Evolutionary conservation across 2,113 vertebrate genomes (phyloP), one percentile per base, ranked within the genome.

Genomic region (Ciconia boyciana): DNA sequence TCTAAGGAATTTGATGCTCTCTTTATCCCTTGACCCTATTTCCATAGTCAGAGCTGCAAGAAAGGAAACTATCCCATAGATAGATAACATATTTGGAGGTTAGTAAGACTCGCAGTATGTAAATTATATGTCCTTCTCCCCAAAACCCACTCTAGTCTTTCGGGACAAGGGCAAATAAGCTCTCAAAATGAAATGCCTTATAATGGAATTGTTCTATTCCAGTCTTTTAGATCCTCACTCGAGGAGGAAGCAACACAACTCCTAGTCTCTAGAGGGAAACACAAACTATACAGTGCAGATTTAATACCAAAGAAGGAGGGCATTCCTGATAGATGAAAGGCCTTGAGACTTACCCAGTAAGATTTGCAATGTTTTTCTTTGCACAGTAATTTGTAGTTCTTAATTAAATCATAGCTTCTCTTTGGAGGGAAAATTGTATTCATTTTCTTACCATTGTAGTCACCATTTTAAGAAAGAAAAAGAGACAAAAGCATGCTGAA

Each of bases 161-260:
- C 69, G 78, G 43, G 84, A 91, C 41, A 77, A 74, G 32, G 69
- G 8, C 51, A 84, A 91, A 74, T 65, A 82, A 92, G 34, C 44
- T 90, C 55, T 95, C 41, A 89, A 93, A 94, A 93, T 72, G 39
- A 92, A 93, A 92, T 88, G 60, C 26, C 39, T 85, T 66, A 85
- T 80, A 94, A 87, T 69, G 81, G 70, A 91, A 94, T 85, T 87
- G 74, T 76, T 94, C 58, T 89, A 54, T 87, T 94, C 62, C 28
- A 51, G 21, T 79, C 81, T 60, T 81, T 94, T 58, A 95, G 89
- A 68, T 70, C 57, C 64, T 95, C 81, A 61, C 24, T 64, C 28
- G 9, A 91, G 57, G 57, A 87, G 39, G 84, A 94, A 94, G 82
- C 24, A 94, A 44, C 57, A 76, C 65, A 87, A 49, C 10, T 93